These are phyloP conservation scores for Sceliomorpha sp. DNA, from an alignment of 2,888 invertebrate genomes.

Conservation along the genomic window DNA sequence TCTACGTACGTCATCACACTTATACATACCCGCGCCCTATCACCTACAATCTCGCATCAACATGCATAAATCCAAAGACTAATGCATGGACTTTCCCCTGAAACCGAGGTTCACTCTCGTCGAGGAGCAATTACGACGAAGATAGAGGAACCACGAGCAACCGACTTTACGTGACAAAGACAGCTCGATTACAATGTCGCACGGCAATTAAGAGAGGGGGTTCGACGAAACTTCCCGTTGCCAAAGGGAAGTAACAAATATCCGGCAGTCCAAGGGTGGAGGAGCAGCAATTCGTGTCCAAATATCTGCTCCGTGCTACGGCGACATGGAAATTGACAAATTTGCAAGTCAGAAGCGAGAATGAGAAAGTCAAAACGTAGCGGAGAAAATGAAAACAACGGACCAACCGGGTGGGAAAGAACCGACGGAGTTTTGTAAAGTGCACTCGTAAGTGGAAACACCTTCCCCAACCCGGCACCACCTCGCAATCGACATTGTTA, in stretches of 20 bases:
- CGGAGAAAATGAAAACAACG: conserved; percentile 41
- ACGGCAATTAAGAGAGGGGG: conserved; percentile 10
- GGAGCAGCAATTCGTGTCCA: conserved; percentile 25
- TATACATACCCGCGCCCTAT: no score
- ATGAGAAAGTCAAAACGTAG: conserved; percentile 21
- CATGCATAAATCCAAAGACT: no score
- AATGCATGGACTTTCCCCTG: no score
- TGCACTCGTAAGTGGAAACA: no score
- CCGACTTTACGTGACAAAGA: conserved; percentile 1
- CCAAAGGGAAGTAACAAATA: conserved; percentile 21
- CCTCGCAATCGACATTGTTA: conserved; percentile 34
- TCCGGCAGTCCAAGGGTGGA: conserved; percentile 15
- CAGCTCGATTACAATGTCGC: conserved; percentile 15
- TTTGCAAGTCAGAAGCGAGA: conserved; percentile 43
- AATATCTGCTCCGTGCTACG: conserved; percentile 14
- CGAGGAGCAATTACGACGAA: no score
- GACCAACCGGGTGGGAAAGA: conserved; percentile 19
- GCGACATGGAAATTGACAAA: conserved; percentile 31
- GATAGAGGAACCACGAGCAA: no score
- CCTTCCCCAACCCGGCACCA: no score
- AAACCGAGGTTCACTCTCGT: no score
- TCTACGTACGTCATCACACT: no score
- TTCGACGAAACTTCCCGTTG: conserved; percentile 9
- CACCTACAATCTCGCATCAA: no score
- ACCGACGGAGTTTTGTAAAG: conserved; percentile 5